phyloP scores from a whole-genome alignment of 2,113 vertebrate species.

The Phrynocephalus versicolor region DNA sequence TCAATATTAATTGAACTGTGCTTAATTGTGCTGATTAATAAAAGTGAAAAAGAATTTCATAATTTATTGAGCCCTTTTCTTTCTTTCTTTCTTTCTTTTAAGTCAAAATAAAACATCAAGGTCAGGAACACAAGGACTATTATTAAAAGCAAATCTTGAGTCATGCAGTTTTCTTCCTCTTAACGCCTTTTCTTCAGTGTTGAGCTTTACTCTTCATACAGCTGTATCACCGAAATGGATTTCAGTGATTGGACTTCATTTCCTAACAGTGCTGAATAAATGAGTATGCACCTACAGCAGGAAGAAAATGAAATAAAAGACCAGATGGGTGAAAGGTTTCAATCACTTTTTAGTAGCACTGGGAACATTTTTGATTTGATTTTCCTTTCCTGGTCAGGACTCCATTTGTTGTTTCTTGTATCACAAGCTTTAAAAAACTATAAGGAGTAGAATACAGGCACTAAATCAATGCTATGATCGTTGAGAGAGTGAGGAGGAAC shows the following conservation, averaged over 20 bases:
- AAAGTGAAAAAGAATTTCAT: neutral
- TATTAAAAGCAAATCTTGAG: neutral
- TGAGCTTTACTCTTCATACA: constrained; percentile 6
- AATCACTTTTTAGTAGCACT: constrained; percentile 18
- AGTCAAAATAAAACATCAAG: neutral
- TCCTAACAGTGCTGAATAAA: constrained; percentile 25
- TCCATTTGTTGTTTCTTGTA: constrained; percentile 21
- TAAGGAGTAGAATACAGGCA: neutral
- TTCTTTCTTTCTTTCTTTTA: neutral
- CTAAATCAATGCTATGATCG: neutral
- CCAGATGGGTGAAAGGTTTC: neutral
- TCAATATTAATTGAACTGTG: constrained; percentile 20
- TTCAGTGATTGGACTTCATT: constrained; percentile 26
- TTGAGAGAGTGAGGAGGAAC: neutral
- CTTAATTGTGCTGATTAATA: constrained; percentile 22
- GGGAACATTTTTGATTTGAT: neutral
- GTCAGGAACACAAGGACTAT: constrained; percentile 12
- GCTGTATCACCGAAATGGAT: neutral
- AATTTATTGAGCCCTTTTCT: neutral
- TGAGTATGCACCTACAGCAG: constrained; percentile 14
- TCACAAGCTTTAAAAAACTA: constrained; percentile 10
- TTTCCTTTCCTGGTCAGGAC: constrained; percentile 14
- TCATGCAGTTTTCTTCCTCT: neutral
- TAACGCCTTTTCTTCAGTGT: constrained; percentile 16
- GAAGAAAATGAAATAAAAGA: constrained; percentile 34